phyloP scores from a whole-genome alignment of 2,113 vertebrate genomes.

The Cynopterus brachyotis region DNA sequence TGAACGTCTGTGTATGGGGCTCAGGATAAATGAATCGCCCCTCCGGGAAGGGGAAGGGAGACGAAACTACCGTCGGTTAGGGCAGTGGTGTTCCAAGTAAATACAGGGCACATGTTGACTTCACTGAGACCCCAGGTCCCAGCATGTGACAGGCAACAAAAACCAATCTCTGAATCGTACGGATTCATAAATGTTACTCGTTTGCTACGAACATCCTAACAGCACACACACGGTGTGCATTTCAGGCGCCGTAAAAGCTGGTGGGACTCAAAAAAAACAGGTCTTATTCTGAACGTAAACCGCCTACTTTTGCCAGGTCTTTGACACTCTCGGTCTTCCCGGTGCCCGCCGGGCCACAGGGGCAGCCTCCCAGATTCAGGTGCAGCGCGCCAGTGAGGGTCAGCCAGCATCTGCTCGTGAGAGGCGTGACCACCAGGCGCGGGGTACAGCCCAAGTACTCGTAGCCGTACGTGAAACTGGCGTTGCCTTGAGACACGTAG shows the following conservation, averaged over 20 bases:
- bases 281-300: background rate
- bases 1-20: background rate
- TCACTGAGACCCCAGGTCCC: background rate
- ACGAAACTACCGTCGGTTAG: background rate
- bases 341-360: conserved; percentile 77
- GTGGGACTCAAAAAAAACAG: background rate
- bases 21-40: background rate
- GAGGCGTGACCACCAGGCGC: conserved; percentile 81
- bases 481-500: conserved; percentile 77
- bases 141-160: background rate
- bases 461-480: conserved; percentile 81
- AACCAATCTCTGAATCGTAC: background rate
- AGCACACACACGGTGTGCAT: background rate
- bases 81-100: background rate
- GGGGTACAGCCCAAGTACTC: conserved; percentile 84
- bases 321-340: conserved; percentile 84
- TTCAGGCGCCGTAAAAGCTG: background rate
- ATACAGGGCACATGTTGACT: background rate
- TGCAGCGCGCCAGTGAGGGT: conserved; percentile 77
- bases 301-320: conserved; percentile 81
- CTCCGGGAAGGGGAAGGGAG: background rate
- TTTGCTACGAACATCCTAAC: background rate
- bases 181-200: background rate
- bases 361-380: conserved; percentile 80
- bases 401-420: conserved; percentile 83